phyloP scores from a whole-genome alignment of 2,888 invertebrate genomes.

The Cyclophora albipunctata region DNA sequence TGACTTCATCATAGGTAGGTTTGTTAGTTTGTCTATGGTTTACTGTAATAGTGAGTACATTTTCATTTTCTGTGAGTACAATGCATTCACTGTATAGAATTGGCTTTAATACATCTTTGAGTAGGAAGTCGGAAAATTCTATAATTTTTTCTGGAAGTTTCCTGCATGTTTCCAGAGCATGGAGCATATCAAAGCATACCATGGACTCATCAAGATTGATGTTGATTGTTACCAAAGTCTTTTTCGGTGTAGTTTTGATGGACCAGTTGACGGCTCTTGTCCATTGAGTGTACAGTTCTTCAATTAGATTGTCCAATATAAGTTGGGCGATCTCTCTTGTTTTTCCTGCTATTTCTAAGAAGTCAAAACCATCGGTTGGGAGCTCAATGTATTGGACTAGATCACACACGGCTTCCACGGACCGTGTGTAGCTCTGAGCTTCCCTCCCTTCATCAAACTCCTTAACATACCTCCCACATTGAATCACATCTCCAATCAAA shows the following conservation, averaged over 20 bases:
- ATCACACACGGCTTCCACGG: slow-evolving; percentile 68
- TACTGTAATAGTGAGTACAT: slow-evolving; percentile 46
- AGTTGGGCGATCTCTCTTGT: slow-evolving; percentile 59
- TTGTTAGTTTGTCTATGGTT: slow-evolving; percentile 51
- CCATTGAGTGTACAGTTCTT: slow-evolving; percentile 67
- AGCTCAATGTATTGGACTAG: slow-evolving; percentile 58
- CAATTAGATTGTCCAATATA: slow-evolving; percentile 59
- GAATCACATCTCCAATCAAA: slow-evolving; percentile 50
- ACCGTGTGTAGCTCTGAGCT: slow-evolving; percentile 48
- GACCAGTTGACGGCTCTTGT: slow-evolving; percentile 60
- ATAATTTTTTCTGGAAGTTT: slow-evolving; percentile 66
- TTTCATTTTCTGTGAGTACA: slow-evolving; percentile 56
- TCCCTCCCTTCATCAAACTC: slow-evolving; percentile 49
- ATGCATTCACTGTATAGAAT: slow-evolving; percentile 68
- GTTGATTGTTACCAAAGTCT: slow-evolving; percentile 44
- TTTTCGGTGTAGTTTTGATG: slow-evolving; percentile 30
- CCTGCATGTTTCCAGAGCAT: slow-evolving; percentile 53
- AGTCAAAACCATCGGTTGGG: slow-evolving; percentile 64
- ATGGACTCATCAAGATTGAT: slow-evolving; percentile 46
- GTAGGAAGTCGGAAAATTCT: slow-evolving; percentile 74
- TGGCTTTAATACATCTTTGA: slow-evolving; percentile 74
- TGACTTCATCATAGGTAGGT: slow-evolving; percentile 70
- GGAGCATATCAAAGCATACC: slow-evolving; percentile 43
- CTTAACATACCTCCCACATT: slow-evolving; percentile 48
- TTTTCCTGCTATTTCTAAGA: slow-evolving; percentile 67